Evolutionary conservation across 2,888 invertebrate genomes (phyloP), one percentile per base, ranked within the genome.

Genomic region (Clistopyga incitator): DNA sequence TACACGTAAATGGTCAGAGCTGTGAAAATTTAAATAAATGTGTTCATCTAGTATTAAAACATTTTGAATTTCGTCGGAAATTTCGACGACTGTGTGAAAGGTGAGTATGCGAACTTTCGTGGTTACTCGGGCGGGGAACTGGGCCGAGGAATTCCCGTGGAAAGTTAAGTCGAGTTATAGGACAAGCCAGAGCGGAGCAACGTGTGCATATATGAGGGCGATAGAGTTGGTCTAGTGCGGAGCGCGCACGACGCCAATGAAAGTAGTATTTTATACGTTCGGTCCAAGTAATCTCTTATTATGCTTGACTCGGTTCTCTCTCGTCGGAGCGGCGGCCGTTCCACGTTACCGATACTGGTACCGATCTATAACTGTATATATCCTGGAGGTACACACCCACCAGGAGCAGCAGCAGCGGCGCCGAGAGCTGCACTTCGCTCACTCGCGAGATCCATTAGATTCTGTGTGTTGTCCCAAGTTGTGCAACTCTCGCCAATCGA

Each of bases 401-500:
- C 56, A 47, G 56, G 29, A 61, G 6, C 38, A 34, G 56, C 38
- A 34, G 56, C 34, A 72, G 18, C 56, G 29, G 56, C 42, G 54
- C 10, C 38, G 45, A 65, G 54, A 65, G 56, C 70, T 74, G 84
- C 84, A 61, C 61, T 59, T 76, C 83, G 72, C 74, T n/a, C 64
- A 45, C 34, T 67, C 78, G 42, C 78, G 78, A 52, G 54, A 80
- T 81, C 74, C 70, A 61, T 75, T 71, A 3, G 74, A 56, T 56
- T 83, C 71, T 59, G 15, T 45, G 38, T 25, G 72, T 61, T 61
- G 72, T 52, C 34, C 38, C 72, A 75, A 78, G 81, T 84, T 84
- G 84, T 59, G 75, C 84, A 84, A 84, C 70, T 61, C 67, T 75
- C 70, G 84, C 75, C 78, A 65, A 81, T 78, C 78, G 78, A 75